These are phyloP conservation scores for Archips xylosteana DNA, from an alignment of 2,888 invertebrate genomes.

Conservation along the genomic window DNA sequence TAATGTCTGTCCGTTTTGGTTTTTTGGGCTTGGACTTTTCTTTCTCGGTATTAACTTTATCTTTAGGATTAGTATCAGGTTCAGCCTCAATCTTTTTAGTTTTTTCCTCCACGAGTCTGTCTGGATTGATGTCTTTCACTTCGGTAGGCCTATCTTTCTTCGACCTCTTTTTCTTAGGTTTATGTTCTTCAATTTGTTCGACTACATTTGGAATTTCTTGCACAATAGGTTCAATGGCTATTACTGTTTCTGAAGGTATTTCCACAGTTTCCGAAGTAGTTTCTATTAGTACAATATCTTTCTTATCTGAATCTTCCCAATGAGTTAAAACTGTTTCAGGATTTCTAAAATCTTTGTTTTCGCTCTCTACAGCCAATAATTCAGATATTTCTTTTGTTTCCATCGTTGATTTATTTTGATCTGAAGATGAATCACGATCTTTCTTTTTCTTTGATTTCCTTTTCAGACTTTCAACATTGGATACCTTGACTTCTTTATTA, in stretches of 20 bases:
- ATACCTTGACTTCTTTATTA: constrained; percentile 1
- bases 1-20: constrained; percentile 13
- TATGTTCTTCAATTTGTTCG: constrained; percentile 55
- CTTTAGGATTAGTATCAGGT: not conserved
- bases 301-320: constrained; percentile 5
- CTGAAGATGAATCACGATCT: constrained; percentile 46
- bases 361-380: not conserved
- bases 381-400: constrained; percentile 2
- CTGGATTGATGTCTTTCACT: constrained; percentile 28
- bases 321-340: constrained; percentile 26
- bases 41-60: constrained; percentile 6
- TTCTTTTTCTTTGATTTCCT: constrained; percentile 51
- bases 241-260: constrained; percentile 44
- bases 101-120: not conserved
- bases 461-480: constrained; percentile 8
- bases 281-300: constrained; percentile 35
- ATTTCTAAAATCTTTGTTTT: constrained; percentile 40
- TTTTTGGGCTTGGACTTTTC: constrained; percentile 28
- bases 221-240: constrained; percentile 49
- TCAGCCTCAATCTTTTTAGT: not conserved
- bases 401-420: constrained; percentile 39
- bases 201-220: constrained; percentile 50
- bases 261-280: constrained; percentile 42
- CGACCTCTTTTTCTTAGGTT: constrained; percentile 46
- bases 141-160: constrained; percentile 36